Evolutionary conservation across 2,888 invertebrate genomes (phyloP).

Genomic region (Synanthedon vespiformis): DNA sequence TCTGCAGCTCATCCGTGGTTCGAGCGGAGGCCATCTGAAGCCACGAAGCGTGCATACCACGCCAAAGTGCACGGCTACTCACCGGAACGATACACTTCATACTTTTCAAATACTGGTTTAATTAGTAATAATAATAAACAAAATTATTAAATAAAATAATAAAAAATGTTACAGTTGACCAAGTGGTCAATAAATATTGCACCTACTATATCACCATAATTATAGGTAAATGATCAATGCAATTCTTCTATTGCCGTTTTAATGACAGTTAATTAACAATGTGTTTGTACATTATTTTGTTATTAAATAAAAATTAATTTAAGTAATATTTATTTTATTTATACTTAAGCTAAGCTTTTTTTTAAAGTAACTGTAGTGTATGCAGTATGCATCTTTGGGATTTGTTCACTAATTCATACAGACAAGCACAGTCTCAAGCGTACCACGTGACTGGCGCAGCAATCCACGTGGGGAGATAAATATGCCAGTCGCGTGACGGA

Average conservation of each 20-base stretch:
- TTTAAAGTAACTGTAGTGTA: no score
- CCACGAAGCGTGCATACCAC: conserved; percentile 26
- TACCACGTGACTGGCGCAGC: no score
- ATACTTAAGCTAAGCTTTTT: no score
- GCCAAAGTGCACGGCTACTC: conserved; percentile 45
- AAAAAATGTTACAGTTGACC: neutral
- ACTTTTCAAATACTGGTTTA: conserved; percentile 28
- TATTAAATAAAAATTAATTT: neutral
- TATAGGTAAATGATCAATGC: neutral
- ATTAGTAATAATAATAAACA: neutral
- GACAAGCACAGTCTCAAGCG: no score
- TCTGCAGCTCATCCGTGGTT: conserved; percentile 42
- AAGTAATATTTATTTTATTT: no score
- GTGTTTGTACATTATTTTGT: neutral
- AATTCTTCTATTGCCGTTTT: neutral
- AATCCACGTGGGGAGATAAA: no score
- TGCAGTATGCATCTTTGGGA: no score
- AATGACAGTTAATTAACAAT: neutral
- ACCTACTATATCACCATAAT: neutral
- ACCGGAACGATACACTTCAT: conserved; percentile 55
- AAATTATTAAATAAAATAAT: no score
- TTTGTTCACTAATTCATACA: no score
- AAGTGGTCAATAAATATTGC: neutral
- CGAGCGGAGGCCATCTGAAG: conserved; percentile 29
- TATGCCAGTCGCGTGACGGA: no score